Evolutionary conservation across 2,113 vertebrate genomes (phyloP).

Genomic region (Cottus gobio): DNA sequence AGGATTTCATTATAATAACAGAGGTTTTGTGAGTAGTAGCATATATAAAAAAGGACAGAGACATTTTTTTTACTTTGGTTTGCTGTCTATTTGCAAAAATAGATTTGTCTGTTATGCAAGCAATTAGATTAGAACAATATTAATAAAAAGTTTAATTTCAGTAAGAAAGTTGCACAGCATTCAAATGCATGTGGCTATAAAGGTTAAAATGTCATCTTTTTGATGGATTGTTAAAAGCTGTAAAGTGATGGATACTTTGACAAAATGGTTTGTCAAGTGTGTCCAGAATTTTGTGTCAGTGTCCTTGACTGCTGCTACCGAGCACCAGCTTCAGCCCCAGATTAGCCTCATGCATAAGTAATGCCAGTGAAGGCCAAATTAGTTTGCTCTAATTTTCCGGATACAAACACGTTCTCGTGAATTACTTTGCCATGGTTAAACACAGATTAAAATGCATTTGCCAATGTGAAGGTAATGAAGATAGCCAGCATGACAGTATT

Average conservation of each 20-base stretch:
- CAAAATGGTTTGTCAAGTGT: background rate
- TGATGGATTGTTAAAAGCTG: conserved; percentile 16
- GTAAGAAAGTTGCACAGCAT: background rate
- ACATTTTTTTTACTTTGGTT: background rate
- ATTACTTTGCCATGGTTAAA: conserved; percentile 11
- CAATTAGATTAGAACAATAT: conserved; percentile 10
- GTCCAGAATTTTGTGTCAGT: conserved; percentile 24
- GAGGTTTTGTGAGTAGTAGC: background rate
- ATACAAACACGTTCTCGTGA: conserved; percentile 27
- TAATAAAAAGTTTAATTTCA: background rate
- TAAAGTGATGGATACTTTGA: conserved; percentile 21
- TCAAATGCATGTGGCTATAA: conserved; percentile 33
- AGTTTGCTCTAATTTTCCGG: conserved; percentile 46
- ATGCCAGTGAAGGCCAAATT: conserved; percentile 41
- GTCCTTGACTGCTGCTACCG: conserved; percentile 35
- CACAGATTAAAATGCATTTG: conserved; percentile 28
- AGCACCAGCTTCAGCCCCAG: conserved; percentile 35
- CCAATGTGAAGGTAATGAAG: conserved; percentile 6
- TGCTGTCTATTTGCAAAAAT: background rate
- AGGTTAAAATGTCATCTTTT: conserved; percentile 11
- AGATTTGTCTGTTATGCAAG: background rate
- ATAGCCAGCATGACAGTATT: background rate
- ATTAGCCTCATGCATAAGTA: conserved; percentile 58
- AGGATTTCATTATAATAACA: background rate
- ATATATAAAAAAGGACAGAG: background rate